Base-by-base conservation (phyloP, 2,888 invertebrate species). In the Torymus auratus region DNA sequence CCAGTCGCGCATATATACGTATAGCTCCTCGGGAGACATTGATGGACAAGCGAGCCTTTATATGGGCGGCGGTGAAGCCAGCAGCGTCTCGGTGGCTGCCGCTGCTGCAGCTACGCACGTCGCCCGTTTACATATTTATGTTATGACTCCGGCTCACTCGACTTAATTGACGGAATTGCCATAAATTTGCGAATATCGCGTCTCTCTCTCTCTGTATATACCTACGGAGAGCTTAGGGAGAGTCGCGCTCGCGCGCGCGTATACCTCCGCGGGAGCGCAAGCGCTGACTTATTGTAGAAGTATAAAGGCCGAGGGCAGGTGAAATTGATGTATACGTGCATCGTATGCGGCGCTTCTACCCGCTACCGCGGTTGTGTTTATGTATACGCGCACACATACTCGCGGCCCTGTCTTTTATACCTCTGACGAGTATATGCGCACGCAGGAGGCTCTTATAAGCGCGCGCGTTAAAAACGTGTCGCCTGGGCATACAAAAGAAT, bases 31-130 rank as follows among this genome's bases (percentile, higher is more conserved):
- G 72, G 75, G 85, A 87, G 90, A 91, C 90, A 89, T 88, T 90
- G 90, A 91, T 90, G 90, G 90, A 91, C 89, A 91, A 89, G 88
- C 89, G 85, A 84, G 86, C 86, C 90, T 90, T 84, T 89, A 90
- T 89, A 90, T 88, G 90, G 89, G 80, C 71, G 20, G 76, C 75
- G 56, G 7, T 41, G 41, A 41, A 41, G 41, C 41, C 41, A 41
- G 28, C 28, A 28, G 41, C 41, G 7, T 41, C 41, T 10, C 7
- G 7, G 41, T 7, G 67, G 65, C 84, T 78, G 84, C 81, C 70
- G 65, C 84, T 78, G 84, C 81, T 41, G 81, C 79, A 81, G 82
- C 85, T 85, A 85, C 85, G 84, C 86, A 84, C 85, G 86, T 86
- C 86, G 85, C 86, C 85, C 85, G 86, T 88, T 90, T 89, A 90